Conservation (phyloP, 37 sponge, comb jelly and placozoan species). For the Aplysina aerophoba region DNA sequence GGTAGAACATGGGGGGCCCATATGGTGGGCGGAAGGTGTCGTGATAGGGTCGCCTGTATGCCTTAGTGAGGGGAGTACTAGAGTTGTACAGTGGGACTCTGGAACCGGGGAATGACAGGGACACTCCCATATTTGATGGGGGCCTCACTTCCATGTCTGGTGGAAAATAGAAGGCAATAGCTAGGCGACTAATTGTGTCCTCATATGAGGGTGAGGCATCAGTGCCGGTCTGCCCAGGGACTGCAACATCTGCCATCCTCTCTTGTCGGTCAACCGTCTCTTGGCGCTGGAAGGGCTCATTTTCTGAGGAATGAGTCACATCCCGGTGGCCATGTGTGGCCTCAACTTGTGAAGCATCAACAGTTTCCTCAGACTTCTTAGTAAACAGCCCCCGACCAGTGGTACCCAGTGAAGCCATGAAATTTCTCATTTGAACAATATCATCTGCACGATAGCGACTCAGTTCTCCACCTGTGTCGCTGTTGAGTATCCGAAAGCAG, state of each 20-base stretch:
- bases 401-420: constrained; percentile 74
- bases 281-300: constrained; percentile 61
- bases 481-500: constrained; percentile 53
- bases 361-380: constrained; percentile 29
- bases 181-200: constrained; percentile 59
- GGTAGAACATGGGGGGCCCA: constrained; percentile 76
- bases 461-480: constrained; percentile 34
- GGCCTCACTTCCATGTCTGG: constrained; percentile 43
- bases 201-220: constrained; percentile 68
- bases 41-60: constrained; percentile 60
- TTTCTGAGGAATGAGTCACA: constrained; percentile 69
- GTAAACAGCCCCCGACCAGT: constrained; percentile 55
- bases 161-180: constrained; percentile 74
- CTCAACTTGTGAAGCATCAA: constrained; percentile 45
- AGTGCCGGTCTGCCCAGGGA: not conserved
- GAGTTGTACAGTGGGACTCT: constrained; percentile 65
- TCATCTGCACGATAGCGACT: constrained; percentile 52
- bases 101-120: constrained; percentile 52
- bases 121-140: constrained; percentile 29
- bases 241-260: not conserved
- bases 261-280: constrained; percentile 40
- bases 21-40: constrained; percentile 81
- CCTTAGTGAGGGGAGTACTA: constrained; percentile 53
- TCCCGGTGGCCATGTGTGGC: constrained; percentile 74
- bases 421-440: constrained; percentile 54